Evolutionary conservation across 1,140 invertebrate species (phyloP), one percentile per base, ranked within the genome.

Genomic region (Nixonia krombeini): DNA sequence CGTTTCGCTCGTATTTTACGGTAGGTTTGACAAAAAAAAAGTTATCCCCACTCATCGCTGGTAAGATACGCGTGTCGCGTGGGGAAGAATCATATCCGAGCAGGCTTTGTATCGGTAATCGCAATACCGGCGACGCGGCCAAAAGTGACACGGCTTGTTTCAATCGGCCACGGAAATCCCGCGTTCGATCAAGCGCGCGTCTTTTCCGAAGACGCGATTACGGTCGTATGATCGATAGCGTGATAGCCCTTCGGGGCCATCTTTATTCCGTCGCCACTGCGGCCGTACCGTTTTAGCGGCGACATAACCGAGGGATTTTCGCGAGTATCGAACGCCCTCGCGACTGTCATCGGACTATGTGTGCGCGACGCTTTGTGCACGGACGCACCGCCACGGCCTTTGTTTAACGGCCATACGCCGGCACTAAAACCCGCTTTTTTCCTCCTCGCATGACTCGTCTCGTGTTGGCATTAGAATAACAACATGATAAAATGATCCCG

Each of bases 201-300:
- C n/a, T n/a, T n/a, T n/a, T n/a, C n/a, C n/a, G n/a, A n/a, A 41
- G 57, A 52, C 52, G 15, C 53, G 58, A 63, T 58, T 66, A 59
- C 53, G 45, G 46, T 31, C 45, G 38, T 51, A 51, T 70, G 68
- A 71, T 71, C 68, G 68, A 66, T 71, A 63, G 53, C 50, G 49
- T 59, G 59, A 63, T 62, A 71, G 63, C 57, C 58, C 53, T 59
- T 63, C 66, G 59, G 62, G 49, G 38, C 58, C 70, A 65, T 63
- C 53, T 59, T 63, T 74, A n/a, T n/a, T 72, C 69, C 69, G 70
- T 72, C 56, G 63, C 52, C 52, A 69, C 69, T 74, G 63, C 61
- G 72, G 69, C 72, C 70, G 72, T 74, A 72, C 72, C 53, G 53
- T 58, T 74, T 67, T 74, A 72, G 66, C 68, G 50, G 50, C 53